Percentiles rank a stretch among this genome's conserved stretches.
Evolutionary conservation across 2,797 vertebrate genomes (phyloP).

Genomic region (Dipus sagitta): DNA sequence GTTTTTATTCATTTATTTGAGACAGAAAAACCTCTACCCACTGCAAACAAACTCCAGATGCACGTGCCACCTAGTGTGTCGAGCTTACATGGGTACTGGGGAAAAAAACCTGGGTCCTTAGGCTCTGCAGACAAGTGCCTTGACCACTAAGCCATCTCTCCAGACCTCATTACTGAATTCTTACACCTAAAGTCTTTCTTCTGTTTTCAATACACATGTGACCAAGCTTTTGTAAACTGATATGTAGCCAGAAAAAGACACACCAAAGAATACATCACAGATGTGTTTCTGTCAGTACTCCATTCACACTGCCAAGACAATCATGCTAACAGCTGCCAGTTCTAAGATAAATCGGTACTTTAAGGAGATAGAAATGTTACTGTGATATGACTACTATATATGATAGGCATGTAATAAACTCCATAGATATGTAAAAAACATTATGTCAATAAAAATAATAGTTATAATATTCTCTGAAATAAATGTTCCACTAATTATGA

Average conservation of each 20-base stretch:
- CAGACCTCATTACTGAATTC: no score
- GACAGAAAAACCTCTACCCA: no score
- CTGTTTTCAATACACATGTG: conserved; percentile 41
- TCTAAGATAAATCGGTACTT: neutral
- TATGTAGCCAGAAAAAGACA: conserved; percentile 30
- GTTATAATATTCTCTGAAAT: conserved; percentile 30
- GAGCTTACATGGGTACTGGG: no score
- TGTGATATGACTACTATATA: no score
- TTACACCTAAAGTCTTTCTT: conserved; percentile 59
- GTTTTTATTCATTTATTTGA: no score
- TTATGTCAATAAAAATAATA: neutral
- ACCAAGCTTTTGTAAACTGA: conserved; percentile 64
- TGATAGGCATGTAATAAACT: neutral
- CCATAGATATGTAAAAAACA: neutral
- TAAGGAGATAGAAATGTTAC: neutral
- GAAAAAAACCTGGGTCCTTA: no score
- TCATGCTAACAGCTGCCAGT: neutral
- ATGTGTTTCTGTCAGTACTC: conserved; percentile 38
- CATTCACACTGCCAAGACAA: conserved; percentile 14
- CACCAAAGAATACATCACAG: conserved; percentile 33
- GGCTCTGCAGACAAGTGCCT: no score
- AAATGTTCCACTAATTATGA: neutral
- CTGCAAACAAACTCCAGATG: no score
- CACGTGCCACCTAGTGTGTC: no score
- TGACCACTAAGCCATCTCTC: no score